Percentiles rank a stretch among this genome's conserved stretches.
Conservation (phyloP, 1,140 invertebrate species). For the Trachelipus rathkii region DNA sequence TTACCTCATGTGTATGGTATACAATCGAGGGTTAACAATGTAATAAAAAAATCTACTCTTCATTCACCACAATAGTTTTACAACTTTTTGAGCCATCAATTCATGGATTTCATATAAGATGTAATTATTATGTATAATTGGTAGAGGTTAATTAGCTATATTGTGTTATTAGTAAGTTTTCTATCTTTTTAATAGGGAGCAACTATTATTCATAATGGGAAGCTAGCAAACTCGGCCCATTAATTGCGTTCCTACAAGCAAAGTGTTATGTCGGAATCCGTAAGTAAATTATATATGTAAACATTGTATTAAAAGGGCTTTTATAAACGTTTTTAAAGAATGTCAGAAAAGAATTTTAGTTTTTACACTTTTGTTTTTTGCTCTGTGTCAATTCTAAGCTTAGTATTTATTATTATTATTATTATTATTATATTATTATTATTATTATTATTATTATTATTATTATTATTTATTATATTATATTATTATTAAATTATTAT, state of each 20-base stretch:
- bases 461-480: too few species aligned
- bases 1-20: not conserved
- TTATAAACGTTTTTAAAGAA: not conserved
- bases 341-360: not conserved
- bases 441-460: too few species aligned
- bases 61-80: not conserved
- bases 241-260: slow-evolving; percentile 39
- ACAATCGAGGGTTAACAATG: not conserved
- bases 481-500: too few species aligned
- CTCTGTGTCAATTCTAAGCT: too few species aligned
- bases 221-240: slow-evolving; percentile 38
- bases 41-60: not conserved
- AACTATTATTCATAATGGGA: slow-evolving; percentile 37
- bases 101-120: not conserved
- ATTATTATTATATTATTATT: too few species aligned
- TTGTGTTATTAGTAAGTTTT: not conserved
- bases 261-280: slow-evolving; percentile 34
- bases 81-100: too few species aligned
- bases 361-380: too few species aligned
- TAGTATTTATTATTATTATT: too few species aligned
- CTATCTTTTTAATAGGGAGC: slow-evolving; percentile 23
- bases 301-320: not conserved
- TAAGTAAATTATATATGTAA: not conserved
- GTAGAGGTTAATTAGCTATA: slow-evolving; percentile 12
- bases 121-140: too few species aligned